Evolutionary conservation across 2,797 vertebrate genomes (phyloP), one percentile per base, ranked within the genome.

Genomic region (Ctenosaura bakeri): DNA sequence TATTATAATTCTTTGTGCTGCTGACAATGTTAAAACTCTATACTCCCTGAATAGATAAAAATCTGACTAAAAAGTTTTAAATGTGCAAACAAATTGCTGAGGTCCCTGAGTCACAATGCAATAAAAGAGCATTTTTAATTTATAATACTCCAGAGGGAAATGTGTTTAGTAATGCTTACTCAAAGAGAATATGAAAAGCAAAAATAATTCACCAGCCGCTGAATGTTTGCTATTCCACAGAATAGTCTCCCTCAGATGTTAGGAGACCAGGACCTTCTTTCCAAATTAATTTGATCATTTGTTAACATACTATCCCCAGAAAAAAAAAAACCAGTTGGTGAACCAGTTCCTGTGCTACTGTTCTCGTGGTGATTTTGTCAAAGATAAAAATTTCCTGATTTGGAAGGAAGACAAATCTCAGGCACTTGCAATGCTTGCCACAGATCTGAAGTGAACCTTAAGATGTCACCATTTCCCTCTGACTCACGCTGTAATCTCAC

Each of bases 1-100:
- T 91, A 96, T 96, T 91, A 91, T 83, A 91, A 95, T 82, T 66
- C 88, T 93, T 95, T 90, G 92, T 64, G 59, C 38, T 93, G 77
- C 66, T 93, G 92, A 92, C 84, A 92, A 83, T 94, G 85, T 81
- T 93, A 95, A 95, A 95, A 91, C 88, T 91, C 59, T 90, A 88
- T 66, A 76, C 8, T 86, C 77, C 91, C 6, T 90, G 76, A 86
- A 56, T 82, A 93, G 90, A 94, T 89, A 95, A 94, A 83, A 95
- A 86, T 90, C 92, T 93, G 93, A 91, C 77, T 86, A 93, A 95
- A 93, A 79, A 90, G 42, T 16, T 93, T 93, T 95, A 96, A 95
- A 94, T 92, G n/a, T 92, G 78, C 69, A 92, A 94, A 87, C 7
- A 90, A 91, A 87, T 85, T 94, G 66, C 91, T 76, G 92, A 86